Conservation (phyloP, 35 echinoderm and acorn worm genomes). For the Apostichopus japonicus region DNA sequence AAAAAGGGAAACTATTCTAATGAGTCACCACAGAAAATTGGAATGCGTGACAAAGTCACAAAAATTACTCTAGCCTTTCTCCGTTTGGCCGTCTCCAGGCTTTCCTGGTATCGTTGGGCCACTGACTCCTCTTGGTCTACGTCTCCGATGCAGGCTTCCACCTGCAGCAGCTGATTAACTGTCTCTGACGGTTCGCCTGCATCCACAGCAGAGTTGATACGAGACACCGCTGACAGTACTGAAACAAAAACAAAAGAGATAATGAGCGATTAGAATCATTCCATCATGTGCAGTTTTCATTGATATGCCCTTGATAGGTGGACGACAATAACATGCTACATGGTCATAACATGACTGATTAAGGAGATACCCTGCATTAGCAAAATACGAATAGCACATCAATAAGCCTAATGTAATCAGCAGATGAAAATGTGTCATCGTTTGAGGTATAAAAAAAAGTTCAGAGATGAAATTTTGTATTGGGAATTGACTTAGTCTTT, state of each 20-base stretch:
- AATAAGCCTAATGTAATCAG: too few species aligned
- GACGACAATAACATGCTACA: too few species aligned
- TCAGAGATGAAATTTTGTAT: too few species aligned
- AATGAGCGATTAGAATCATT: too few species aligned
- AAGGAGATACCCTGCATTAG: too few species aligned
- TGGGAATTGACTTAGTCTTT: too few species aligned
- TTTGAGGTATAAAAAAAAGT: too few species aligned
- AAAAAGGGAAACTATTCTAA: not conserved
- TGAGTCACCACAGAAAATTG: constrained; percentile 2
- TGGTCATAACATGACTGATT: too few species aligned
- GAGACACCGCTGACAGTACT: constrained; percentile 83
- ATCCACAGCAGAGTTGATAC: constrained; percentile 89
- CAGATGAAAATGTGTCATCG: too few species aligned
- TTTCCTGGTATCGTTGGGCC: constrained; percentile 82
- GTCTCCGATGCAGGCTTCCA: constrained; percentile 72
- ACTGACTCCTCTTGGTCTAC: constrained; percentile 73
- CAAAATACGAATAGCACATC: too few species aligned
- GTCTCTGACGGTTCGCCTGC: constrained; percentile 74
- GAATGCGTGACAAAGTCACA: constrained; percentile 30
- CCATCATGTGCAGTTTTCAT: too few species aligned
- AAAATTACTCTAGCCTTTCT: constrained; percentile 79
- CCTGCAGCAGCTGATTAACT: constrained; percentile 50
- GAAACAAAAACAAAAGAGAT: not conserved
- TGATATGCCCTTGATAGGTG: too few species aligned
- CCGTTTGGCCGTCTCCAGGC: constrained; percentile 65